phyloP scores from a whole-genome alignment of 1,140 invertebrate genomes.

The Heliconius himera region DNA sequence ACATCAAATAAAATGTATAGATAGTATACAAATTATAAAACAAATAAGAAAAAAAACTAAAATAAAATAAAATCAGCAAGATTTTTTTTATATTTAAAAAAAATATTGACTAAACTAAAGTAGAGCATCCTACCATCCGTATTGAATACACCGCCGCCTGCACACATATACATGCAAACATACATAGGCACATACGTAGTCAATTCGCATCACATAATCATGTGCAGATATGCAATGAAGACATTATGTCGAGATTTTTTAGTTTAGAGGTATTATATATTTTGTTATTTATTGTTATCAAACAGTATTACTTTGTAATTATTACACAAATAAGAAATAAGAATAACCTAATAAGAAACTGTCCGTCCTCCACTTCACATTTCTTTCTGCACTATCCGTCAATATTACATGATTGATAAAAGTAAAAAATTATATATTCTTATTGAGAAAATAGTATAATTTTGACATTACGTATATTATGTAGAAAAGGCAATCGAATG shows the following conservation, averaged over 20 bases:
- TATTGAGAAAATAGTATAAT: no score
- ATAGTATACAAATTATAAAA: no score
- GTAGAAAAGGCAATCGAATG: no score
- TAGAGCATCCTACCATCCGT: slow-evolving; percentile 42
- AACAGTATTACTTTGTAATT: no score
- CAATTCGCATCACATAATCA: slow-evolving; percentile 54
- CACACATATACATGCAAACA: slow-evolving; percentile 53
- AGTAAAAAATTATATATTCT: no score
- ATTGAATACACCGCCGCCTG: slow-evolving; percentile 30
- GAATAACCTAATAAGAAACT: no score
- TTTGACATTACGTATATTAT: no score
- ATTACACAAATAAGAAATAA: no score
- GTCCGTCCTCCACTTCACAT: no score
- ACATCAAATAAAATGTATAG: no score
- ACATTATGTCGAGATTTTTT: slow-evolving; percentile 43
- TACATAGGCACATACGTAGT: slow-evolving; percentile 37
- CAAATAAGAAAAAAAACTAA: background rate
- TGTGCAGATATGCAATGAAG: slow-evolving; percentile 50
- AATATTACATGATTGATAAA: no score
- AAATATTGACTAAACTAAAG: slow-evolving; percentile 17
- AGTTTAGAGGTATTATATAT: background rate
- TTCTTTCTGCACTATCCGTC: no score
- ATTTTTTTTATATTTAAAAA: background rate
- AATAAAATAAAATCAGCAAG: background rate
- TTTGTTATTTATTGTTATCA: background rate